These are phyloP conservation scores for Sebastes matsubarae DNA, from an alignment of 2,797 vertebrate species.

Conservation along the genomic window DNA sequence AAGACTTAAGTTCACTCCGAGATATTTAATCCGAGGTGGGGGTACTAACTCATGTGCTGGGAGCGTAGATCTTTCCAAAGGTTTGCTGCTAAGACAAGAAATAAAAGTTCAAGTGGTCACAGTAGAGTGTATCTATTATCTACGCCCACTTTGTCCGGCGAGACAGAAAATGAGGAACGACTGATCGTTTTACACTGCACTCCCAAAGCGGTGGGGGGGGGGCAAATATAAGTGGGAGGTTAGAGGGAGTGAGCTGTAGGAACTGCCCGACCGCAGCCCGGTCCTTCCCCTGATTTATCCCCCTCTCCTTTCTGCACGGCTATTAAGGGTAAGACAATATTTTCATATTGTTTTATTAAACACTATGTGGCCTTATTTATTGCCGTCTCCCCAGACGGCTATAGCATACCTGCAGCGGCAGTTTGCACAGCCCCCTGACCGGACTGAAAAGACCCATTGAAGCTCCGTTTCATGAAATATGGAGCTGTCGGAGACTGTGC, in stretches of 20 bases:
- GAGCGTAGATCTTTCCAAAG: constrained; percentile 16
- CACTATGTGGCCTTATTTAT: constrained; percentile 75
- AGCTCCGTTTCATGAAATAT: constrained; percentile 57
- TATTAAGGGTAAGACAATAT: constrained; percentile 74
- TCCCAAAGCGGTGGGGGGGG: constrained; percentile 5
- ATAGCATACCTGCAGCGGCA: constrained; percentile 37
- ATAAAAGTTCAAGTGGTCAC: constrained; percentile 39
- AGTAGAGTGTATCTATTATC: constrained; percentile 27
- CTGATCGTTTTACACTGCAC: constrained; percentile 49
- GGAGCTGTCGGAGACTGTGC: constrained; percentile 41
- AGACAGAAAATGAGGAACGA: constrained; percentile 46
- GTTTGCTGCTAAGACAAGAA: not conserved
- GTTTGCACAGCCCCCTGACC: constrained; percentile 53
- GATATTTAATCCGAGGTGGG: constrained; percentile 2
- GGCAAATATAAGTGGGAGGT: constrained; percentile 20
- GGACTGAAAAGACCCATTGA: constrained; percentile 69
- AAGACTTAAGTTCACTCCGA: constrained; percentile 11
- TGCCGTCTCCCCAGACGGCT: constrained; percentile 48
- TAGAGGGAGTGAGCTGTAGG: constrained; percentile 32
- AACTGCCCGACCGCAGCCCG: constrained; percentile 36
- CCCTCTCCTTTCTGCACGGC: constrained; percentile 47
- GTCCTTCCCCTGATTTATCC: constrained; percentile 64
- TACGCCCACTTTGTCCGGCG: not conserved
- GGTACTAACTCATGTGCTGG: not conserved
- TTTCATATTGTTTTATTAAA: constrained; percentile 80